Conservation (phyloP, 2,888 invertebrate genomes). For the Rotaria magnacalcarata region DNA sequence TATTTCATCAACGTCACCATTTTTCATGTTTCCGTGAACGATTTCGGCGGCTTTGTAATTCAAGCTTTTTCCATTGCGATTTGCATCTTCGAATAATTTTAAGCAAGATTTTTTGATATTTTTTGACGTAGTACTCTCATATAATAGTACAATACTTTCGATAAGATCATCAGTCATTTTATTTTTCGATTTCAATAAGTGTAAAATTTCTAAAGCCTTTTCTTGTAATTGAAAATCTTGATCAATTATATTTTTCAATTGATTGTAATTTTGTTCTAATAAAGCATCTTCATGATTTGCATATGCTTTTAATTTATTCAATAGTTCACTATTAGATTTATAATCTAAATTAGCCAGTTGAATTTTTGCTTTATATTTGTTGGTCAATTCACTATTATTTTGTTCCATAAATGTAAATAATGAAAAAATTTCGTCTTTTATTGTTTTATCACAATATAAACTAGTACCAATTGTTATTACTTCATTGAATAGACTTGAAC, state of each 20-base stretch:
- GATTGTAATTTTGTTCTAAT: slow-evolving; percentile 34
- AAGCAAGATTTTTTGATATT: neutral
- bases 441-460: slow-evolving; percentile 2
- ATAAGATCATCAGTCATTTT: neutral
- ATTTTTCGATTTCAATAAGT: slow-evolving; percentile 1
- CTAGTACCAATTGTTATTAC: slow-evolving; percentile 3
- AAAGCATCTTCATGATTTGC: neutral
- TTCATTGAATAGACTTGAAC: neutral
- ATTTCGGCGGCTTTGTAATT: neutral
- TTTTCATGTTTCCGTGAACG: neutral
- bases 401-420: neutral
- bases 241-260: slow-evolving; percentile 30
- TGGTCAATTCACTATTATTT: neutral
- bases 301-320: neutral
- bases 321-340: neutral
- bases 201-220: slow-evolving; percentile 13
- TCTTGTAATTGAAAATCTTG: neutral
- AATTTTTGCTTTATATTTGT: neutral
- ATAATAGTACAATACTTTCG: neutral
- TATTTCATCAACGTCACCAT: neutral
- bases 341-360: neutral
- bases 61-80: neutral
- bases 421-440: neutral
- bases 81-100: neutral
- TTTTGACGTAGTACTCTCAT: neutral